phyloP scores from a whole-genome alignment of 37 sponge, comb jelly and placozoan species.

The Haliclona indistincta region DNA sequence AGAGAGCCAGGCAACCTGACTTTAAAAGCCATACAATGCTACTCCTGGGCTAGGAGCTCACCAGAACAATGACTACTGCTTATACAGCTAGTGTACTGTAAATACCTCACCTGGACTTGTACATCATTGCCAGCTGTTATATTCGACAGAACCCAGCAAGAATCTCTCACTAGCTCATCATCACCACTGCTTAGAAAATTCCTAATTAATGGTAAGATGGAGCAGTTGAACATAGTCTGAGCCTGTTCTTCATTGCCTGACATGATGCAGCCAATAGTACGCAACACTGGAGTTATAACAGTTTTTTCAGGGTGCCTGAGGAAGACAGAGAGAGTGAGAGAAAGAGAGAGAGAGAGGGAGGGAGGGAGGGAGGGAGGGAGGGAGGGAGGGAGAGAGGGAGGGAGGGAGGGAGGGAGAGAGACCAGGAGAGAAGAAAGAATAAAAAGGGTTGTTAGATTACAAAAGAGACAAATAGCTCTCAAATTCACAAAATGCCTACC shows the following conservation, averaged over 20 bases:
- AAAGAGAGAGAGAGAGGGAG: background rate
- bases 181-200: conserved; percentile 21
- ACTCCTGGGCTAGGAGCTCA: too few species aligned
- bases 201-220: conserved; percentile 45
- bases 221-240: conserved; percentile 56
- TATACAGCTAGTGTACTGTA: too few species aligned
- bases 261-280: conserved; percentile 70
- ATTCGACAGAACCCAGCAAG: conserved; percentile 92
- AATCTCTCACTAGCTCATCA: conserved; percentile 46
- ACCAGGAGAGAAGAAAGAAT: too few species aligned
- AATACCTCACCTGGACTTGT: conserved; percentile 78
- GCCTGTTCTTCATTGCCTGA: conserved; percentile 69
- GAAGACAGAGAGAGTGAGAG: conserved; percentile 2
- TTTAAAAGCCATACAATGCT: too few species aligned
- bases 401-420: too few species aligned
- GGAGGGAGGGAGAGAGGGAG: too few species aligned
- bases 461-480: too few species aligned
- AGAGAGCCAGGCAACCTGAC: too few species aligned
- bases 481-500: too few species aligned
- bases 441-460: too few species aligned
- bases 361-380: conserved; percentile 17
- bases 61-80: too few species aligned
- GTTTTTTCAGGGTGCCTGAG: conserved; percentile 41
- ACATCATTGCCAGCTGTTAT: conserved; percentile 86
- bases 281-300: conserved; percentile 60